Evolutionary conservation across 2,113 vertebrate genomes (phyloP).

Genomic region (Geococcyx californianus): DNA sequence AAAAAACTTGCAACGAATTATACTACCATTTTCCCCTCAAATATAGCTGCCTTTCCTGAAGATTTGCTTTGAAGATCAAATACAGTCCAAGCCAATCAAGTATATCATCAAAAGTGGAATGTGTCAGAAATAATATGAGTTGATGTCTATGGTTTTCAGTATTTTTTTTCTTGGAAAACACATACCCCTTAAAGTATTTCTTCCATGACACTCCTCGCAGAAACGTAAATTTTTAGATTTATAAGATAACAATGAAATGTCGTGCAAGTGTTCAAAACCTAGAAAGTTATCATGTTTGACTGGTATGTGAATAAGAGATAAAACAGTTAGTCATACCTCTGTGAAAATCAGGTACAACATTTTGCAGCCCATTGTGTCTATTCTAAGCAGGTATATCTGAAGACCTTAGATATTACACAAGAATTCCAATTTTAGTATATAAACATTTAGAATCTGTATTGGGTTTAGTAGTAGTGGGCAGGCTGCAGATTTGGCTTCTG

Average conservation of each 20-base stretch:
- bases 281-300: neutral
- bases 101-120: neutral
- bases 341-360: neutral
- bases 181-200: neutral
- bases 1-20: neutral
- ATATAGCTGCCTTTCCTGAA: neutral
- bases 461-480: neutral
- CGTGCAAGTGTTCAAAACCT: neutral
- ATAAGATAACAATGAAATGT: neutral
- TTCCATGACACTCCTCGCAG: neutral
- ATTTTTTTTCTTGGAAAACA: neutral
- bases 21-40: neutral
- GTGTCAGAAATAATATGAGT: constrained; percentile 28
- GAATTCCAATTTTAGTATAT: neutral
- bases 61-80: constrained; percentile 31
- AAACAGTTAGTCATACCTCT: neutral
- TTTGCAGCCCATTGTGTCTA: neutral
- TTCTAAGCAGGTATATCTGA: neutral
- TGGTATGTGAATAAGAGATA: neutral
- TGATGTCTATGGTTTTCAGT: neutral
- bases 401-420: neutral
- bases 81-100: neutral
- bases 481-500: neutral
- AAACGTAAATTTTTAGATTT: neutral
- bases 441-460: neutral